Conservation (phyloP, 2,888 invertebrate genomes). For the Drosophila barbarae region DNA sequence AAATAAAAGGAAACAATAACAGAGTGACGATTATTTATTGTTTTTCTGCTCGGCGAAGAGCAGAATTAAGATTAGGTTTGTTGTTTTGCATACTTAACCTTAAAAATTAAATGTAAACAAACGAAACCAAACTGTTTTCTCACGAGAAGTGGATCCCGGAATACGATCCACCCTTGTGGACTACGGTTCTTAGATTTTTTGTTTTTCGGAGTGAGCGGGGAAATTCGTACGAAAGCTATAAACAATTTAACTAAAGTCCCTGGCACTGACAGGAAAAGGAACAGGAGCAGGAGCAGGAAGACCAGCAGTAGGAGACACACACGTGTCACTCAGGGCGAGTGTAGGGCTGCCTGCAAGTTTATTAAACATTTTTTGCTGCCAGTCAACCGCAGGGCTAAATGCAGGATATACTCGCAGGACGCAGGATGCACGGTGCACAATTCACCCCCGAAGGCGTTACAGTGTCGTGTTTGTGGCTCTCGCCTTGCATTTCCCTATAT, state of each 20-base stretch:
- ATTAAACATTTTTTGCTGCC: conserved; percentile 33
- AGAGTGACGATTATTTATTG: too few species aligned
- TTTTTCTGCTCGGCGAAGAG: too few species aligned
- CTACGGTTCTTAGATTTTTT: not conserved
- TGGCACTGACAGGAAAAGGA: conserved; percentile 18
- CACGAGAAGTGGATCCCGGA: too few species aligned
- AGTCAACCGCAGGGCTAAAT: conserved; percentile 17
- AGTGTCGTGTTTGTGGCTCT: conserved; percentile 11
- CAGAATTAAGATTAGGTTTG: too few species aligned
- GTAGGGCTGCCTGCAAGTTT: conserved; percentile 16
- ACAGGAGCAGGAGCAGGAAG: not conserved
- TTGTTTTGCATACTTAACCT: too few species aligned
- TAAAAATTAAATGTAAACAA: too few species aligned
- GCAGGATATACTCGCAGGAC: not conserved
- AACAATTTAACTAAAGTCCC: conserved; percentile 29
- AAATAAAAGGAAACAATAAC: too few species aligned
- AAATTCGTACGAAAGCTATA: conserved; percentile 30
- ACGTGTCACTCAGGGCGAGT: conserved; percentile 14
- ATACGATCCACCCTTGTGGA: too few species aligned
- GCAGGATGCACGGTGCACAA: conserved; percentile 1
- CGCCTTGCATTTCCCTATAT: conserved; percentile 16
- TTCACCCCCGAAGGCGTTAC: conserved; percentile 3
- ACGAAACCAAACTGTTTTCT: too few species aligned
- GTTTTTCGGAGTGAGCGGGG: conserved; percentile 5
- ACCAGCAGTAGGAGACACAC: conserved; percentile 10